Conservation (phyloP, 1,140 invertebrate species). For the Pseudobourletiella spinata region DNA sequence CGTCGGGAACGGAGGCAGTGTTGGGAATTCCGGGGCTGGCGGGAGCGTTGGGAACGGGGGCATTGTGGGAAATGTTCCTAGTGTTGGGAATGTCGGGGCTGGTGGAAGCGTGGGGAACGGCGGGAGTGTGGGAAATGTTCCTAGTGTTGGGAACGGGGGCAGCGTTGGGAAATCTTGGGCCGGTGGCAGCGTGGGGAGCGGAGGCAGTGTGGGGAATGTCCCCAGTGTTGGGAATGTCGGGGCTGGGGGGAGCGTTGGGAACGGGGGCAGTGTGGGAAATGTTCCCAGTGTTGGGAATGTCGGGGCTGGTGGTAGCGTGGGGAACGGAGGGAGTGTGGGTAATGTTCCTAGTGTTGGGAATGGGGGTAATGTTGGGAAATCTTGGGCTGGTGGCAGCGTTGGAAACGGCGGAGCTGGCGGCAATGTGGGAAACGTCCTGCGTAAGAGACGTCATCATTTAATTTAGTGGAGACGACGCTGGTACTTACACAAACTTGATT, state of each 20-base stretch:
- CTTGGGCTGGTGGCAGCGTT: too few relatives aligned
- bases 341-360: neutral
- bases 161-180: slow-evolving; percentile 2
- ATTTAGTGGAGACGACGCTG: too few relatives aligned
- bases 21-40: neutral
- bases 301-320: neutral
- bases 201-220: neutral
- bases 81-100: neutral
- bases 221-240: neutral
- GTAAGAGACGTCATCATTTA: too few relatives aligned
- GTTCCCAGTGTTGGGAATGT: slow-evolving; percentile 5
- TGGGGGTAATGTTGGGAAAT: neutral
- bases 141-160: neutral
- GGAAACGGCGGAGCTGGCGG: neutral
- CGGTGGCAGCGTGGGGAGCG: too few relatives aligned
- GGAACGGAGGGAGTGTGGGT: neutral
- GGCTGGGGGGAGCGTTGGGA: slow-evolving; percentile 5
- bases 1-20: slow-evolving; percentile 4
- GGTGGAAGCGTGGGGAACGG: slow-evolving; percentile 2
- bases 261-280: neutral
- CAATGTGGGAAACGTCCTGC: neutral
- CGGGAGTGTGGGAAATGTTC: neutral
- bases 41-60: slow-evolving; percentile 3
- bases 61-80: neutral
- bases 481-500: too few relatives aligned